Evolutionary conservation across 64 coral and sea anemone genomes (phyloP).

Genomic region (Montipora sp.): DNA sequence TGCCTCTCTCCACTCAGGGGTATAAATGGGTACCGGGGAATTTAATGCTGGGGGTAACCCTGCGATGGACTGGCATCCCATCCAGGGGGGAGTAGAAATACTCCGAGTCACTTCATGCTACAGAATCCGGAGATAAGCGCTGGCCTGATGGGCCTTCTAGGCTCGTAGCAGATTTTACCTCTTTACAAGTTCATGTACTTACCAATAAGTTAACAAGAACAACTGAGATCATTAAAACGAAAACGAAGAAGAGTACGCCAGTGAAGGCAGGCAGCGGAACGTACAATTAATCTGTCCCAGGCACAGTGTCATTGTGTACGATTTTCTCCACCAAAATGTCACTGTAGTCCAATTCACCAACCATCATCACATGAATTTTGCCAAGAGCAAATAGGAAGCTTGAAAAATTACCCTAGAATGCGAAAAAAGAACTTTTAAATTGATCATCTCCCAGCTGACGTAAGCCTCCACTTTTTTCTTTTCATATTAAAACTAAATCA

Average conservation of each 20-base stretch:
- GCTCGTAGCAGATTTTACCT: not conserved
- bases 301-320: conserved; percentile 50
- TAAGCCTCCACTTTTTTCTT: no score
- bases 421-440: not conserved
- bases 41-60: no score
- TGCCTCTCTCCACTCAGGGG: no score
- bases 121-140: no score
- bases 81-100: no score
- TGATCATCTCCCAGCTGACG: not conserved
- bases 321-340: conserved; percentile 51
- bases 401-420: conserved; percentile 53
- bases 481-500: no score
- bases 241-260: conserved; percentile 36
- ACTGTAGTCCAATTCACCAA: conserved; percentile 75
- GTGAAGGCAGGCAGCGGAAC: conserved; percentile 75
- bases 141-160: no score
- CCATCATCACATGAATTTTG: conserved; percentile 73
- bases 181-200: not conserved
- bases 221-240: conserved; percentile 67
- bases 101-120: no score
- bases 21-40: no score
- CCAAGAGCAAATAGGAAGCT: conserved; percentile 58
- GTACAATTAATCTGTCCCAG: conserved; percentile 40
- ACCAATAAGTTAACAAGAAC: conserved; percentile 91
- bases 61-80: no score